phyloP scores from a whole-genome alignment of 2,797 vertebrate genomes.

The Amazona finschi region DNA sequence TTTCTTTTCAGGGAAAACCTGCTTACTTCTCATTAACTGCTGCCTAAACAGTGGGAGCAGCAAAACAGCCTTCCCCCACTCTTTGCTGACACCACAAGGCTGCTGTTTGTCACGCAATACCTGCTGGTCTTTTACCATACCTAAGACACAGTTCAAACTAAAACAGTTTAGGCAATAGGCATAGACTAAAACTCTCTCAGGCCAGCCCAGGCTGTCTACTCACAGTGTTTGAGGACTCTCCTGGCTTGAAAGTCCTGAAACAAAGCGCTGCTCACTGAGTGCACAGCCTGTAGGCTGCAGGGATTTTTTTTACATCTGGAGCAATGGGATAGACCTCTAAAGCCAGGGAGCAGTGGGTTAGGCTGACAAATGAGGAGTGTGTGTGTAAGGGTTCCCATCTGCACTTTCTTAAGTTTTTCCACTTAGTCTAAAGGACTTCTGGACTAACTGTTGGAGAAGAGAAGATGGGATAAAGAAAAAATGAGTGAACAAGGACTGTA shows the following conservation, averaged over 20 bases:
- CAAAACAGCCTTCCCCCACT: fast-evolving
- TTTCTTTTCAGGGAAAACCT: background rate
- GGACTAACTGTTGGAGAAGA: background rate
- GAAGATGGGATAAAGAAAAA: background rate
- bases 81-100: background rate
- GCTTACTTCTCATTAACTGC: background rate
- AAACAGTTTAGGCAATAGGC: background rate
- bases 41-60: background rate
- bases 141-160: background rate
- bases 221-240: background rate
- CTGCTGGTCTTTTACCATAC: background rate
- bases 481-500: background rate
- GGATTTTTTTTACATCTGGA: background rate
- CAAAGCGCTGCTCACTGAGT: fast-evolving
- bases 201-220: background rate
- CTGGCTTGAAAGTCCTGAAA: background rate
- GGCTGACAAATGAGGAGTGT: background rate
- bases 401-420: background rate
- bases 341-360: background rate
- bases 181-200: background rate
- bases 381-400: background rate
- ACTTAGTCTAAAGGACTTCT: background rate
- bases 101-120: background rate
- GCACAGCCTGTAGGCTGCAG: background rate
- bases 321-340: background rate